These are phyloP conservation scores for Thumatha senex DNA, from an alignment of 2,888 invertebrate species.

Conservation along the genomic window DNA sequence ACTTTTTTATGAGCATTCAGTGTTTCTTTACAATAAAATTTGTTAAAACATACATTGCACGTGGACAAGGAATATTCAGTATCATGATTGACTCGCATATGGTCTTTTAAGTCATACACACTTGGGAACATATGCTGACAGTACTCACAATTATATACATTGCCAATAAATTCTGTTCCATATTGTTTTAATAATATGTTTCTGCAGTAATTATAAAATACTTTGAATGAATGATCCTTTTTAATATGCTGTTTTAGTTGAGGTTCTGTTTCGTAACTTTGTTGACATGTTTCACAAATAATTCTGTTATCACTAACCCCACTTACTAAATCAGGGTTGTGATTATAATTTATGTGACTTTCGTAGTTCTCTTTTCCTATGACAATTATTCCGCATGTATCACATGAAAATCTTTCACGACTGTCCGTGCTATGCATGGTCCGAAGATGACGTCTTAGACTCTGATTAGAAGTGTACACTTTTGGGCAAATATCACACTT, in stretches of 20 bases:
- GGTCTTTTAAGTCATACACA: constrained; percentile 61
- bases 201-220: constrained; percentile 64
- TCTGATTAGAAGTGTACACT: constrained; percentile 64
- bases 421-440: constrained; percentile 46
- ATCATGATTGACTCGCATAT: constrained; percentile 58
- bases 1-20: constrained; percentile 54
- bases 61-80: constrained; percentile 55
- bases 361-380: constrained; percentile 42
- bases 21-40: constrained; percentile 60
- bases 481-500: constrained; percentile 64
- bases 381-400: constrained; percentile 38
- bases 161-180: constrained; percentile 15
- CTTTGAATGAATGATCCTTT: constrained; percentile 57
- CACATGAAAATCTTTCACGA: constrained; percentile 36
- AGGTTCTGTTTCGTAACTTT: constrained; percentile 48
- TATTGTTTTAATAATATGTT: constrained; percentile 47
- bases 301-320: constrained; percentile 17
- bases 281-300: constrained; percentile 50
- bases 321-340: constrained; percentile 10
- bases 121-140: constrained; percentile 48
- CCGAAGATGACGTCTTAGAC: constrained; percentile 52
- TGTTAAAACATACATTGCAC: constrained; percentile 69
- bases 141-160: constrained; percentile 56
- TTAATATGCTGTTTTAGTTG: constrained; percentile 59
- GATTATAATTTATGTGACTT: constrained; percentile 36